phyloP scores from a whole-genome alignment of 2,113 vertebrate genomes.

The Lanius ludovicianus region DNA sequence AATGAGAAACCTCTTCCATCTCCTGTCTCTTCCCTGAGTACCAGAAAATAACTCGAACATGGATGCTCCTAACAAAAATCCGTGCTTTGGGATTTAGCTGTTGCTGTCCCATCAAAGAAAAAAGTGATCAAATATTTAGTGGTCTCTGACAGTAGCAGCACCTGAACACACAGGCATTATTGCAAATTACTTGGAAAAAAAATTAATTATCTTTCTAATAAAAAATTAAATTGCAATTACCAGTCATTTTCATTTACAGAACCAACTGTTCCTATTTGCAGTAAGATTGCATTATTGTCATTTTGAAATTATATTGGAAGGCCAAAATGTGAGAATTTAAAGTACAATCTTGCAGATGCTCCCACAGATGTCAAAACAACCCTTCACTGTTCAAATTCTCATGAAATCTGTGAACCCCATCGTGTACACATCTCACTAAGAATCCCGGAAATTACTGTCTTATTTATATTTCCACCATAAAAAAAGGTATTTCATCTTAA shows the following conservation, averaged over 20 bases:
- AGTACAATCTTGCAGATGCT: background rate
- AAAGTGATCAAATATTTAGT: background rate
- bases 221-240: conserved; percentile 22
- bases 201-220: background rate
- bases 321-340: background rate
- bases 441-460: background rate
- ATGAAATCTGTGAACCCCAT: background rate
- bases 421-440: background rate
- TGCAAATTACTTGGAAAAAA: background rate
- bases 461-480: background rate
- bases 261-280: conserved; percentile 5
- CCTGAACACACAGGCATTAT: background rate
- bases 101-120: background rate
- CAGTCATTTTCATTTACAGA: background rate
- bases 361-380: background rate
- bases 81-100: background rate
- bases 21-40: background rate
- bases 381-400: background rate
- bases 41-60: background rate
- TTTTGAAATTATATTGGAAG: background rate
- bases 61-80: background rate
- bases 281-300: background rate
- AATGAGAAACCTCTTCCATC: background rate
- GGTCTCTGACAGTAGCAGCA: background rate
- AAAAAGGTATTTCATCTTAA: background rate